Conservation (phyloP, 2,888 invertebrate genomes). For the Camponotus fellah region DNA sequence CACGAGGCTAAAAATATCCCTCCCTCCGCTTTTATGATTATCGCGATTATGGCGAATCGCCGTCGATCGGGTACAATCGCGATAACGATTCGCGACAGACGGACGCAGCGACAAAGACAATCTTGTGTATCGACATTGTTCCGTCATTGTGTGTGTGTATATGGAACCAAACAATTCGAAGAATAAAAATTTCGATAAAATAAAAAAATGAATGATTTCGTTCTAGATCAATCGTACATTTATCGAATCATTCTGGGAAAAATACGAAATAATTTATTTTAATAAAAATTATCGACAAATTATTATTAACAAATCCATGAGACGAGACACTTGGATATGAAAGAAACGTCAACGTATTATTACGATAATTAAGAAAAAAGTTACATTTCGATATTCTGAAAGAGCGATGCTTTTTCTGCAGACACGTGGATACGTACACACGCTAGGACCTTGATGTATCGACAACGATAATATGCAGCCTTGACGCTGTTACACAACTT, state of each 20-base stretch:
- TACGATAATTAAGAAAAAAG: neutral
- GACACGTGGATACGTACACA: slow-evolving; percentile 34
- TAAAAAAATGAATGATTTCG: neutral
- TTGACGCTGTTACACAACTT: slow-evolving; percentile 41
- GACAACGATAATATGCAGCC: slow-evolving; percentile 46
- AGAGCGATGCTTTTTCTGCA: neutral
- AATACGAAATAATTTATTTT: neutral
- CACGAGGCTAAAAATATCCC: slow-evolving; percentile 44
- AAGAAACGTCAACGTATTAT: neutral
- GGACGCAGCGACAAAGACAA: neutral
- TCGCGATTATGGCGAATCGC: slow-evolving; percentile 31
- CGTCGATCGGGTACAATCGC: neutral
- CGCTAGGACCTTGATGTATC: slow-evolving; percentile 33
- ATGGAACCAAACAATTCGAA: neutral
- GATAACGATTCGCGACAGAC: slow-evolving; percentile 7
- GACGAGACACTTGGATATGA: neutral
- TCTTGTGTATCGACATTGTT: neutral
- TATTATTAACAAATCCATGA: neutral
- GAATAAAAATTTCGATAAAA: neutral
- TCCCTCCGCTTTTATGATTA: slow-evolving; percentile 31
- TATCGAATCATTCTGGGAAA: neutral
- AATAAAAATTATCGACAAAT: neutral
- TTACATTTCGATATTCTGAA: slow-evolving; percentile 16
- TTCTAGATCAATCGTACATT: neutral
- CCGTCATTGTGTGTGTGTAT: neutral